Evolutionary conservation across 1,140 invertebrate species (phyloP).

Genomic region (Heterodera carotae): DNA sequence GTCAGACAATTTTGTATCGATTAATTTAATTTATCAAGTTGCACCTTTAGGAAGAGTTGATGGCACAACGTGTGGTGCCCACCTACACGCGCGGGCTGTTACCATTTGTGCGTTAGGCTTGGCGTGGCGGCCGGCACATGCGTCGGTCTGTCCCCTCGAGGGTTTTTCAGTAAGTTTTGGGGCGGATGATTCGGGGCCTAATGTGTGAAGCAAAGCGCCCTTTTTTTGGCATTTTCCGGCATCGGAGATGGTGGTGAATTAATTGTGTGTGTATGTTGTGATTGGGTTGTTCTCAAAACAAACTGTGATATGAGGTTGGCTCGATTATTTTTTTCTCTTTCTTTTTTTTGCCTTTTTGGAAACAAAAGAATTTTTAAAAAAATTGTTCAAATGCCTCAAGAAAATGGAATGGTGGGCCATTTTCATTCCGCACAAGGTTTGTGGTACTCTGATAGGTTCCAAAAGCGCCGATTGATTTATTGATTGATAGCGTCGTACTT

Average conservation of each 20-base stretch:
- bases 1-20: constrained; percentile 58
- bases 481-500: too few species aligned
- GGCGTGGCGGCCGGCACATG: too few species aligned
- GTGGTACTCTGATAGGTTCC: not conserved
- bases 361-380: not conserved
- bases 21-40: not conserved
- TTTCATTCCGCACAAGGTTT: not conserved
- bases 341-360: not conserved
- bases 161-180: not conserved
- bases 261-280: not conserved
- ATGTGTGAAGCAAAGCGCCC: too few species aligned
- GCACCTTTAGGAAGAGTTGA: constrained; percentile 45
- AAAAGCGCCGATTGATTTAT: too few species aligned
- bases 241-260: not conserved
- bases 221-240: not conserved
- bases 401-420: not conserved
- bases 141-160: not conserved
- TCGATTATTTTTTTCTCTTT: not conserved
- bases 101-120: not conserved
- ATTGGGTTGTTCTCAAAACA: not conserved
- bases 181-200: not conserved
- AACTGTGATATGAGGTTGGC: not conserved
- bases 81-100: constrained; percentile 17
- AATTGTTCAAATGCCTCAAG: not conserved
- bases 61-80: constrained; percentile 41